Conservation (phyloP, 2,113 vertebrate genomes). For the Sakesphorus luctuosus region DNA sequence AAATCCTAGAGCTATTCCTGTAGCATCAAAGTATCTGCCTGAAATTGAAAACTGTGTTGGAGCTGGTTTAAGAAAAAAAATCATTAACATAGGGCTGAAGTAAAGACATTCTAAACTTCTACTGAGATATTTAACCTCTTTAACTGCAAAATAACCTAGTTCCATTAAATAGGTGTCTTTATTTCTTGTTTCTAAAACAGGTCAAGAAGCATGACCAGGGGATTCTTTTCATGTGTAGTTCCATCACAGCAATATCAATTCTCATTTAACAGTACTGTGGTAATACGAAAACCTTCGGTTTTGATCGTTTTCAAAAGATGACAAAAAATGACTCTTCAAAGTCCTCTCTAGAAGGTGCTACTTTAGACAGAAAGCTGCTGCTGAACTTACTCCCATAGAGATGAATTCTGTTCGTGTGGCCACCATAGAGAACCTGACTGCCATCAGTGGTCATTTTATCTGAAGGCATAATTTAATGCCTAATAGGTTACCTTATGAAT, state of each 20-base stretch:
- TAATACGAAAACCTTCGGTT: constrained; percentile 46
- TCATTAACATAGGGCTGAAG: not conserved
- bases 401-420: constrained; percentile 38
- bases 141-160: constrained; percentile 21
- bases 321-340: constrained; percentile 54
- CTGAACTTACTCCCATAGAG: constrained; percentile 40
- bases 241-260: constrained; percentile 49
- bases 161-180: constrained; percentile 28
- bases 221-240: constrained; percentile 45
- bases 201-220: constrained; percentile 32
- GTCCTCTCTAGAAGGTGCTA: constrained; percentile 43
- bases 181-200: constrained; percentile 47
- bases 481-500: constrained; percentile 40
- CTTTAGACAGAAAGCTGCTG: constrained; percentile 45
- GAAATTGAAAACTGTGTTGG: constrained; percentile 11
- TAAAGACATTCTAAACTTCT: constrained; percentile 26
- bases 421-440: constrained; percentile 30
- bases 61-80: not conserved
- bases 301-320: constrained; percentile 55
- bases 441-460: constrained; percentile 40
- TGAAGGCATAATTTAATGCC: constrained; percentile 44
- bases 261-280: not conserved
- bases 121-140: constrained; percentile 20
- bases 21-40: constrained; percentile 1
- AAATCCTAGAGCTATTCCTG: not conserved